phyloP scores from a whole-genome alignment of 2,888 invertebrate genomes.

The Drosophila kambysellisi region DNA sequence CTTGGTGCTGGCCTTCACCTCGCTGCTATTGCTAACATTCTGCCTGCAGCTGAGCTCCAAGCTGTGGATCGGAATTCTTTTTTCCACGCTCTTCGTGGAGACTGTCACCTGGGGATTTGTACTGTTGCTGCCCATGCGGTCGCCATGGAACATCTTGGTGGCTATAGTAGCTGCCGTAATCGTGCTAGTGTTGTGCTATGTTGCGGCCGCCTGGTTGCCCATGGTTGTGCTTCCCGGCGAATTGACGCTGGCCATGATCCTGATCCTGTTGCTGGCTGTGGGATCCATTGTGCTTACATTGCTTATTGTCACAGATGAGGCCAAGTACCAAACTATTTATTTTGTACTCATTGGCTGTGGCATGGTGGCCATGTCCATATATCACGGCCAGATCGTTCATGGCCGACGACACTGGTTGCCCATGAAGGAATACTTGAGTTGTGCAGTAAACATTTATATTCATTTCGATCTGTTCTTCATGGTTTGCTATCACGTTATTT shows the following conservation, averaged over 20 bases:
- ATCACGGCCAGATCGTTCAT: slow-evolving; percentile 44
- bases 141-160: neutral
- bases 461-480: slow-evolving; percentile 37
- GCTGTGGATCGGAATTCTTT: slow-evolving; percentile 8
- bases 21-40: slow-evolving; percentile 20
- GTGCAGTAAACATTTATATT: slow-evolving; percentile 26
- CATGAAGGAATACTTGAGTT: slow-evolving; percentile 22
- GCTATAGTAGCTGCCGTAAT: neutral
- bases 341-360: slow-evolving; percentile 12
- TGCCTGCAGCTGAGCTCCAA: neutral
- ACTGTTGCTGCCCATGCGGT: slow-evolving; percentile 27
- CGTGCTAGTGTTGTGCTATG: slow-evolving; percentile 8
- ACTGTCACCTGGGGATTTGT: slow-evolving; percentile 13
- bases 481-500: slow-evolving; percentile 25
- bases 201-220: slow-evolving; percentile 37
- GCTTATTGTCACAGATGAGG: slow-evolving; percentile 15
- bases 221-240: slow-evolving; percentile 43
- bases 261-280: slow-evolving; percentile 15
- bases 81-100: slow-evolving; percentile 34
- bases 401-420: slow-evolving; percentile 29
- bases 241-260: slow-evolving; percentile 4
- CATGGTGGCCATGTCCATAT: slow-evolving; percentile 16
- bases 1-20: slow-evolving; percentile 1
- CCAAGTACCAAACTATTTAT: slow-evolving; percentile 20
- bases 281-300: slow-evolving; percentile 22